A percentile compares a stretch with the other conserved stretches of the same genome.
Conservation (phyloP, 2,797 vertebrate species). For the Ctenosaura bakeri region DNA sequence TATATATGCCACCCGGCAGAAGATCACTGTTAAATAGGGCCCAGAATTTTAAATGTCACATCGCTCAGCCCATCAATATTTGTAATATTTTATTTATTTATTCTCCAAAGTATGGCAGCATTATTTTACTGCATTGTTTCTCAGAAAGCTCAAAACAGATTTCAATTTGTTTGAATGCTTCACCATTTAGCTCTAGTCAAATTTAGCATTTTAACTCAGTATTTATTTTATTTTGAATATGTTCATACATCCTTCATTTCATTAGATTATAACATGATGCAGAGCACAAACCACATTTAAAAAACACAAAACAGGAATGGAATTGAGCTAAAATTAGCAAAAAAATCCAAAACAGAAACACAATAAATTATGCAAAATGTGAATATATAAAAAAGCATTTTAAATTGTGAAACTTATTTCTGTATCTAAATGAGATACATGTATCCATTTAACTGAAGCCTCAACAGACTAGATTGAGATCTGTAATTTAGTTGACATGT, state of each 20-base stretch:
- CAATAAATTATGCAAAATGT: not conserved
- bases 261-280: not conserved
- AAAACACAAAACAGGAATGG: not conserved
- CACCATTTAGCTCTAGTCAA: not conserved
- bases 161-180: not conserved
- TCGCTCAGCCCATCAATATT: not conserved
- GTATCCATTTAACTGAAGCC: not conserved
- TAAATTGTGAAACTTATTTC: no score
- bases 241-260: not conserved
- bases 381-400: no score
- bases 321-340: not conserved
- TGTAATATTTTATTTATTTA: not conserved
- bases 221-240: not conserved
- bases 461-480: slow-evolving; percentile 14
- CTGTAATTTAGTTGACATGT: slow-evolving; percentile 3
- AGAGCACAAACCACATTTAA: not conserved
- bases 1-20: not conserved
- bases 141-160: not conserved
- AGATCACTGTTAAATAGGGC: not conserved
- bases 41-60: not conserved
- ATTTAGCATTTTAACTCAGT: not conserved
- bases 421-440: not conserved
- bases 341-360: not conserved
- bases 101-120: not conserved
- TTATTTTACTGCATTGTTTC: not conserved